phyloP scores from a whole-genome alignment of 2,888 invertebrate genomes.

The Cantharis flavilabris region DNA sequence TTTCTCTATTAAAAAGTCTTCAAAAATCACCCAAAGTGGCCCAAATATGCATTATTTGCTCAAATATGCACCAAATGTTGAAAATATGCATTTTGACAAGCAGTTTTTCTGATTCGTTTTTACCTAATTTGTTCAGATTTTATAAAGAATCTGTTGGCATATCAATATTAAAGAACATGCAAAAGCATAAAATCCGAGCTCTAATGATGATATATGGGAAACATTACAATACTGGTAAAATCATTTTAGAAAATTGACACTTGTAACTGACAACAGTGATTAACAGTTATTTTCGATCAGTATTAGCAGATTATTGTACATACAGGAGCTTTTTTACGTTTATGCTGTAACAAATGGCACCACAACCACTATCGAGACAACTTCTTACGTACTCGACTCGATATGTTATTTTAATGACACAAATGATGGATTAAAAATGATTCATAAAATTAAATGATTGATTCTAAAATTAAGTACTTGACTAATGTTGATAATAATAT shows the following conservation, averaged over 20 bases:
- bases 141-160: no score
- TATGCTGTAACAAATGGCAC: neutral
- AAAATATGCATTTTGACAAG: no score
- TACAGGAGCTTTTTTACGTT: neutral
- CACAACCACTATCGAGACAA: neutral
- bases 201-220: neutral
- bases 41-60: no score
- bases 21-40: no score
- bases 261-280: neutral
- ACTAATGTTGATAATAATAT: neutral
- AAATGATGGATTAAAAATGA: neutral
- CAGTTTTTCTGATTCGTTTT: no score
- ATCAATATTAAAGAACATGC: no score
- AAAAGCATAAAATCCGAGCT: no score
- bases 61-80: no score
- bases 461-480: neutral
- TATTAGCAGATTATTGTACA: neutral
- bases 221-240: neutral
- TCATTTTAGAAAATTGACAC: neutral
- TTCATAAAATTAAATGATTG: neutral
- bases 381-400: neutral
- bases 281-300: neutral
- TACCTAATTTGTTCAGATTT: no score
- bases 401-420: neutral
- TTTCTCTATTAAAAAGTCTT: no score